Evolutionary conservation across 53 echinoderm and acorn worm species (phyloP).

Genomic region (Astropecten irregularis): DNA sequence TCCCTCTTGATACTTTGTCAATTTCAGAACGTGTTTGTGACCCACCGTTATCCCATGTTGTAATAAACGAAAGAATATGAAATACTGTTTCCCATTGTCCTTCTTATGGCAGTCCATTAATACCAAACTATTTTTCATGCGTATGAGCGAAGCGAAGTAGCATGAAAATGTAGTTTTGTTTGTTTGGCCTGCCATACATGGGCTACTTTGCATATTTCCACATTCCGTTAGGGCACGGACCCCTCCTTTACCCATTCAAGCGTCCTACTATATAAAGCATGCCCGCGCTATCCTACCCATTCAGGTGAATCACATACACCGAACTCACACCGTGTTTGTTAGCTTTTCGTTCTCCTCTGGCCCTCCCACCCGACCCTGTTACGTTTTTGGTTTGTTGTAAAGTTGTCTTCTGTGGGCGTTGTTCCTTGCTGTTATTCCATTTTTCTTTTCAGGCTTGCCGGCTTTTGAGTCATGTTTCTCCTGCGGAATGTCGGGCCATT

Average conservation of each 20-base stretch:
- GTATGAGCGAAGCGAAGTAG: too few species aligned
- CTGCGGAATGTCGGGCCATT: slow-evolving; percentile 10
- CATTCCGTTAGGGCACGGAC: background rate
- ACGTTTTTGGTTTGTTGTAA: background rate
- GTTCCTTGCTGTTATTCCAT: too few species aligned
- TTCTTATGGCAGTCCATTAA: too few species aligned
- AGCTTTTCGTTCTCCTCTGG: background rate
- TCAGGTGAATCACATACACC: background rate
- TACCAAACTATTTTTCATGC: too few species aligned
- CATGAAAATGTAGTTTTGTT: too few species aligned
- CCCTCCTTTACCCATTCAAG: background rate
- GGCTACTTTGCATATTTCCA: background rate
- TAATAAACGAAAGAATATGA: too few species aligned
- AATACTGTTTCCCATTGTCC: too few species aligned
- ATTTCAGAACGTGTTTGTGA: too few species aligned
- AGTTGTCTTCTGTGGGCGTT: background rate
- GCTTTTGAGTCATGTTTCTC: background rate
- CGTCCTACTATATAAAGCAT: background rate
- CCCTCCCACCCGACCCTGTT: background rate
- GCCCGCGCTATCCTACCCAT: background rate
- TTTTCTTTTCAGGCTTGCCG: background rate
- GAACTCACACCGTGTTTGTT: background rate
- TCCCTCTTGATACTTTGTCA: too few species aligned
- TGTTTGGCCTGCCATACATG: background rate
- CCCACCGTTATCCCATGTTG: too few species aligned